Base-by-base conservation (phyloP, 2,888 invertebrate genomes). In the Eugnorisma glareosa region DNA sequence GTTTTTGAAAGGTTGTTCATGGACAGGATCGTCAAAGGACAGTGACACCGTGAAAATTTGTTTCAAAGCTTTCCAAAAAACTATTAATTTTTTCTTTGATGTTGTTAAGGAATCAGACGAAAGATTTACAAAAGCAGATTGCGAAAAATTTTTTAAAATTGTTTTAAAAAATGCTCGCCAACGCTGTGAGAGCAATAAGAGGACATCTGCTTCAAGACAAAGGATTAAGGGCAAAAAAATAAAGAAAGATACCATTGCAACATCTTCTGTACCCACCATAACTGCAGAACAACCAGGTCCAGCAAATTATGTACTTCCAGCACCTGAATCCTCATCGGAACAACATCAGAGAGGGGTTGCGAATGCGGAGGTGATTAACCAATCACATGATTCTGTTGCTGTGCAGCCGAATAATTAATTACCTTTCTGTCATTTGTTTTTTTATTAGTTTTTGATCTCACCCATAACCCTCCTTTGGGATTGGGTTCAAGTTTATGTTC, bases 161-260 rank as follows among this genome's bases (percentile, higher is more conserved):
- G 21, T 67, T 1, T 31, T 45, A 6, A 48, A 35, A 2, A 67
- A 67, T 48, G 67, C 67, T 67, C 67, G 67, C 31, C 67, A 67
- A 8, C 31, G 67, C 48, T 67, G 45, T 67, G 67, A 67, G 7
- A 67, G 67, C 48, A 67, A 67, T 10, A 67, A 67, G 67, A 67
- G 48, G 48, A 4, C 31, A 18, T 48, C 67, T 67, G 67, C 67
- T 48, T 67, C 48, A 67, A 67, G 35, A 48, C 48, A 66, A 43
- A 67, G 67, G 67, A 5, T 67, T 31, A 45, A 45, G 31, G 8
- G 48, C 24, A 67, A 48, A 67, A 37, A 67, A 67, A 45, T 4
- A 0, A 45, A 64, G 15, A 64, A 4, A 67, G 48, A 67, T 31
- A 67, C 45, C 31, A 67, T 28, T 66, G 28, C 43, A 66, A 28